Conservation (phyloP, 2,113 vertebrate genomes). For the Scytalopus superciliaris region DNA sequence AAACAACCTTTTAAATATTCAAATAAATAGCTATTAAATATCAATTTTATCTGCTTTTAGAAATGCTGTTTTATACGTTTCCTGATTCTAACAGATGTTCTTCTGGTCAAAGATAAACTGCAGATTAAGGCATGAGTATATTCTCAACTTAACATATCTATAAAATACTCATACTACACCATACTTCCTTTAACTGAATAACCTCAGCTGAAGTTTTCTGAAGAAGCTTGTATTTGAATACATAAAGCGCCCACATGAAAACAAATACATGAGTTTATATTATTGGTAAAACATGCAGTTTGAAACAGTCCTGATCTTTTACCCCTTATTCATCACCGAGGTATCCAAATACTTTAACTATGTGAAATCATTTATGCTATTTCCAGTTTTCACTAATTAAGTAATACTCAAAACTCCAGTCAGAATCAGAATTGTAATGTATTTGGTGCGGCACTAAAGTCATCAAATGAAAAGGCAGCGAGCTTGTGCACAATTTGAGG, state of each 20-base stretch:
- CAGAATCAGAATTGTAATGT: not conserved
- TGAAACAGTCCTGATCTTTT: not conserved
- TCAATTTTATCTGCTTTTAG: not conserved
- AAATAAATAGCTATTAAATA: conserved; percentile 20
- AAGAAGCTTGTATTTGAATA: not conserved
- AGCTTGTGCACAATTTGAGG: not conserved
- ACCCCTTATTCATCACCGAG: not conserved
- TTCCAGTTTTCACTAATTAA: not conserved
- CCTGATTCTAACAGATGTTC: not conserved
- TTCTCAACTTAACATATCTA: not conserved
- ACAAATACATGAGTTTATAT: not conserved
- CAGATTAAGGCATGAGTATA: not conserved
- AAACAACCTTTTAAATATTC: not conserved
- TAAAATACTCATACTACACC: not conserved
- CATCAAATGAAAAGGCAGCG: not conserved
- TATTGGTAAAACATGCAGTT: not conserved
- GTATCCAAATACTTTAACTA: not conserved
- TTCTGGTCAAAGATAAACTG: not conserved
- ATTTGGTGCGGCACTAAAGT: not conserved
- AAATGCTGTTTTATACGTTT: not conserved
- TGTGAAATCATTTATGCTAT: not conserved
- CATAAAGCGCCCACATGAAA: not conserved
- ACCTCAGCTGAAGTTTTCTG: not conserved
- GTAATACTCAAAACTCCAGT: not conserved
- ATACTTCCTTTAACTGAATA: not conserved